A percentile compares a stretch with the other conserved stretches of the same genome.
These are phyloP conservation scores for Steatocranus sp. DNA, from an alignment of 2,797 vertebrate genomes.

Conservation along the genomic window DNA sequence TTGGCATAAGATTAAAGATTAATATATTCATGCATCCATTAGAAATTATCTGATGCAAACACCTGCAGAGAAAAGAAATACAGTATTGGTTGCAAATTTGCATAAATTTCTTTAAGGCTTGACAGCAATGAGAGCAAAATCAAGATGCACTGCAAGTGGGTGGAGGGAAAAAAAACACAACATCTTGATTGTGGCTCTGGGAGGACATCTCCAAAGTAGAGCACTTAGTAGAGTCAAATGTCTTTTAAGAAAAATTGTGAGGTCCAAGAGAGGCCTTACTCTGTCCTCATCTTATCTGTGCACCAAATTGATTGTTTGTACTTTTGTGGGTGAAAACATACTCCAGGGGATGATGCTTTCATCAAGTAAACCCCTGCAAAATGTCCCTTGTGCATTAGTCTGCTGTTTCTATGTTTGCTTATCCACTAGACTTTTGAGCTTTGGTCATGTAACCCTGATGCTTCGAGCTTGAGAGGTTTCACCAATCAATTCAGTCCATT, in stretches of 20 bases:
- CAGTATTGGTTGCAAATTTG: conserved; percentile 47
- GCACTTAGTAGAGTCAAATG: conserved; percentile 49
- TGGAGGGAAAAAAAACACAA: conserved; percentile 35
- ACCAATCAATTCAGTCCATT: conserved; percentile 70
- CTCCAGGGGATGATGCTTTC: conserved; percentile 50
- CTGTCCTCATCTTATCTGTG: conserved; percentile 65
- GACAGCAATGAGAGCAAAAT: conserved; percentile 38
- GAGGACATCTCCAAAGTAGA: conserved; percentile 36
- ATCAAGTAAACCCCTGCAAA: conserved; percentile 57
- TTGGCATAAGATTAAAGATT: conserved; percentile 35
- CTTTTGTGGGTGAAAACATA: conserved; percentile 64
- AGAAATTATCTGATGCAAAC: conserved; percentile 65
- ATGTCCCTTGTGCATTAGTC: conserved; percentile 54
- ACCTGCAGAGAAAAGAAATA: conserved; percentile 67
- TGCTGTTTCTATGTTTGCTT: conserved; percentile 53
- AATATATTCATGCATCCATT: conserved; percentile 68
- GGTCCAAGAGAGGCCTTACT: conserved; percentile 46
- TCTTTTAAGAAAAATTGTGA: conserved; percentile 43
- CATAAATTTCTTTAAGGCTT: conserved; percentile 58
- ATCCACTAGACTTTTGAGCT: conserved; percentile 44
- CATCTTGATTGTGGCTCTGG: conserved; percentile 47
- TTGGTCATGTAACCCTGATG: conserved; percentile 56
- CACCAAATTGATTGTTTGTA: conserved; percentile 76
- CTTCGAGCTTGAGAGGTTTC: conserved; percentile 59
- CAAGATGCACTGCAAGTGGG: conserved; percentile 41